Evolutionary conservation across 2,888 invertebrate genomes (phyloP), one percentile per base, ranked within the genome.

Genomic region (Ophraella communa): DNA sequence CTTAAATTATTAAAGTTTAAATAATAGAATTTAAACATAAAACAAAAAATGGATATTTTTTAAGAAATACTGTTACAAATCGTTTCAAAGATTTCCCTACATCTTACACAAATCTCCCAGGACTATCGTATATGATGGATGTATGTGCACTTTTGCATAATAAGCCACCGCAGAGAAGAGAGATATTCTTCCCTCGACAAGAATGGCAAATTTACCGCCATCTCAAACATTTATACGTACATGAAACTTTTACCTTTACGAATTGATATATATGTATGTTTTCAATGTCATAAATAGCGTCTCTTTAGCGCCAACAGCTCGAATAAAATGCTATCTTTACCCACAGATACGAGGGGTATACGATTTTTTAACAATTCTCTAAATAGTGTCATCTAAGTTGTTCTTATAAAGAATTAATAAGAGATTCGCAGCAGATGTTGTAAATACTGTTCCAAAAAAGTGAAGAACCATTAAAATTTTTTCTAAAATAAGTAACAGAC

Each of bases 331-430:
- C 67, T 68, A 27, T 27, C 1, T 27, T 27, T 27, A 8, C 10
- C n/a, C n/a, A n/a, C n/a, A n/a, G n/a, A 66, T 73, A 71, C 74
- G 73, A 73, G 78, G 77, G 79, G 77, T 78, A 78, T 79, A 78
- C 27, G 27, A 8, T 27, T 27, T 27, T 10, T 8, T 2, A 10
- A 27, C 7, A 27, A 27, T 8, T 27, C 27, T n/a, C n/a, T n/a
- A n/a, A n/a, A n/a, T n/a, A n/a, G n/a, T n/a, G n/a, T n/a, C n/a
- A n/a, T n/a, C n/a, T n/a, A n/a, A n/a, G n/a, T n/a, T n/a, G n/a
- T n/a, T n/a, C n/a, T n/a, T n/a, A n/a, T n/a, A n/a, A n/a, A n/a
- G n/a, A n/a, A n/a, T n/a, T n/a, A n/a, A n/a, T n/a, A n/a, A n/a
- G n/a, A n/a, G n/a, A n/a, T n/a, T n/a, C n/a, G n/a, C n/a, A n/a